Conservation (phyloP, 2,888 invertebrate genomes). For the Cheilosia pagana region DNA sequence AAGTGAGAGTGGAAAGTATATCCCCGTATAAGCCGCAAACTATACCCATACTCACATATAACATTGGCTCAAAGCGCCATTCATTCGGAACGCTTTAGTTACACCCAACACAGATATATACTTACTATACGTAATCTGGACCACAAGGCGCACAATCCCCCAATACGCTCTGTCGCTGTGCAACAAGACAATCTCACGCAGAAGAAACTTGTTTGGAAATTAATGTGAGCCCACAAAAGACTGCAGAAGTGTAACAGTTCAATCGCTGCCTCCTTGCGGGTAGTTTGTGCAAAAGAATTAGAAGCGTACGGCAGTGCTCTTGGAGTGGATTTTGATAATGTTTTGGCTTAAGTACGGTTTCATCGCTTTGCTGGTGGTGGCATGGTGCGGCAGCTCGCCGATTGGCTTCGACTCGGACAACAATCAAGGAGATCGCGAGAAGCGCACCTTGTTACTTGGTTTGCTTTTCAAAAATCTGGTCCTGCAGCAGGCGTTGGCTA, state of each 20-base stretch:
- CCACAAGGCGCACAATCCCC: slow-evolving; percentile 56
- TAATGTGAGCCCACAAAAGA: slow-evolving; percentile 17
- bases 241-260: slow-evolving; percentile 65
- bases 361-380: slow-evolving; percentile 27
- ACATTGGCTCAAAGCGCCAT: slow-evolving; percentile 34
- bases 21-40: slow-evolving; percentile 10
- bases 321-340: slow-evolving; percentile 25
- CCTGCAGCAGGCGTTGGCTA: slow-evolving; percentile 45
- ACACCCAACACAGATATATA: slow-evolving; percentile 57
- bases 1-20: slow-evolving; percentile 70
- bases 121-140: slow-evolving; percentile 51
- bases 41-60: slow-evolving; percentile 19
- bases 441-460: slow-evolving; percentile 62
- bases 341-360: slow-evolving; percentile 36
- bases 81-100: slow-evolving; percentile 66
- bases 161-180: slow-evolving; percentile 8
- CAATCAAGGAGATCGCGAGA: slow-evolving; percentile 56
- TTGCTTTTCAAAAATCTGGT: slow-evolving; percentile 60
- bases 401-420: slow-evolving; percentile 18
- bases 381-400: slow-evolving; percentile 24
- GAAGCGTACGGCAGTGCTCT: slow-evolving; percentile 18
- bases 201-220: slow-evolving; percentile 58
- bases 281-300: slow-evolving; percentile 26
- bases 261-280: slow-evolving; percentile 64
- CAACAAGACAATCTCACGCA: slow-evolving; percentile 1